Conservation (phyloP, 1,140 invertebrate genomes). For the Nephila pilipes region DNA sequence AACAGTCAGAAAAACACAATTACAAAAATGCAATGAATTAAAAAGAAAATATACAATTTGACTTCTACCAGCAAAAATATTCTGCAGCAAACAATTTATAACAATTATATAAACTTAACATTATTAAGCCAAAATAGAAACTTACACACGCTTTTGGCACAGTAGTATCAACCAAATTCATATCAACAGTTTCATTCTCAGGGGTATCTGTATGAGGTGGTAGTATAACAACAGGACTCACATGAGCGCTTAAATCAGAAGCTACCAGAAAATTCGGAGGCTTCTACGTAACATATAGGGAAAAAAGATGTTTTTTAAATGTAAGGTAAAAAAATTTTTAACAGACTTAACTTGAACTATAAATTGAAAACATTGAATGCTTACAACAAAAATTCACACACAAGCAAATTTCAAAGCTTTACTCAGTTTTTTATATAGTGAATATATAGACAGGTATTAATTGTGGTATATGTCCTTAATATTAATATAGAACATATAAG, state of each 20-base stretch:
- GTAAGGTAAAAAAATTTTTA: no score
- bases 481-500: no score
- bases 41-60: not conserved
- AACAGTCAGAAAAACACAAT: no score
- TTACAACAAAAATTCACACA: no score
- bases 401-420: no score
- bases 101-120: not conserved
- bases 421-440: no score
- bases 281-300: slow-evolving; percentile 84
- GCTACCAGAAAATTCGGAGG: slow-evolving; percentile 97
- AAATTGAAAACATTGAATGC: no score
- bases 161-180: slow-evolving; percentile 77
- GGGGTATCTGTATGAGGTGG: slow-evolving; percentile 87
- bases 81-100: not conserved
- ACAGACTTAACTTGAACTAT: no score
- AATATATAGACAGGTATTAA: no score
- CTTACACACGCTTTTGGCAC: slow-evolving; percentile 67
- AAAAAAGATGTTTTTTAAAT: slow-evolving; percentile 40
- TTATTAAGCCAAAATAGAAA: not conserved
- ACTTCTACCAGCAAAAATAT: not conserved
- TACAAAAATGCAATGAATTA: no score
- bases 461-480: no score
- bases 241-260: slow-evolving; percentile 94
- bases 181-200: slow-evolving; percentile 80
- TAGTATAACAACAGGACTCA: slow-evolving; percentile 95